These are phyloP conservation scores for Drosophila parabipectinata DNA, from an alignment of 1,140 invertebrate species.

Conservation along the genomic window DNA sequence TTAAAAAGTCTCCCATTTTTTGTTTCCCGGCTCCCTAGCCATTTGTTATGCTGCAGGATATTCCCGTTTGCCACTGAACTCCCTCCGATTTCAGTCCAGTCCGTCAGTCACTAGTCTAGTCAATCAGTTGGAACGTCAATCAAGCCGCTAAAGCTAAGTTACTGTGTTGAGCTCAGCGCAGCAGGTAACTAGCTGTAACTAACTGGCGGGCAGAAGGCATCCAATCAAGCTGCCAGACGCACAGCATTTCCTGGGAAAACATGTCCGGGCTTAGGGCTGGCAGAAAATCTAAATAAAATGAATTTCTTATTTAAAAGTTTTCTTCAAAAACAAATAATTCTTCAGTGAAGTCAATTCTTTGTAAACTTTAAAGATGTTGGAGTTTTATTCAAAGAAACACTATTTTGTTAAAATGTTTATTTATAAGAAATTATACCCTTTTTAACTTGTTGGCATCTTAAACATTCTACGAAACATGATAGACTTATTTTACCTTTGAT, in stretches of 20 bases:
- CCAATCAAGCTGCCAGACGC: constrained; percentile 14
- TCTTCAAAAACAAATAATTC: too few species aligned
- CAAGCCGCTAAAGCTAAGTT: constrained; percentile 41
- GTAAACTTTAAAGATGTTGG: neutral
- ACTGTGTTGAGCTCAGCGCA: constrained; percentile 41
- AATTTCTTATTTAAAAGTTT: neutral
- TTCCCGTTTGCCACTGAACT: neutral
- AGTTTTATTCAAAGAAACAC: neutral
- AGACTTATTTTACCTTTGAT: neutral
- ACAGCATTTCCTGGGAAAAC: constrained; percentile 1
- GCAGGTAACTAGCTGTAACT: constrained; percentile 64
- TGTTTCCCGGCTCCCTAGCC: constrained; percentile 15
- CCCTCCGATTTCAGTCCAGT: constrained; percentile 37
- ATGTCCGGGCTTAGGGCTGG: neutral
- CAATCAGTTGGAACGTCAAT: constrained; percentile 59
- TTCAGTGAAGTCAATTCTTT: too few species aligned
- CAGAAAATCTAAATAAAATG: constrained; percentile 1
- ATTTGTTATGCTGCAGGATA: constrained; percentile 51
- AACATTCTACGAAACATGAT: neutral
- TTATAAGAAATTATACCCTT: too few species aligned
- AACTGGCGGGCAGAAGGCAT: constrained; percentile 35
- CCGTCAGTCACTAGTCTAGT: constrained; percentile 51
- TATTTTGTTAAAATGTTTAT: too few species aligned
- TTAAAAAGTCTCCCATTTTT: constrained; percentile 31
- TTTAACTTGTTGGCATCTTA: too few species aligned